A percentile compares a stretch with the other conserved stretches of the same genome.
phyloP scores from a whole-genome alignment of 2,797 vertebrate species.

The Eutrigla gurnardus region DNA sequence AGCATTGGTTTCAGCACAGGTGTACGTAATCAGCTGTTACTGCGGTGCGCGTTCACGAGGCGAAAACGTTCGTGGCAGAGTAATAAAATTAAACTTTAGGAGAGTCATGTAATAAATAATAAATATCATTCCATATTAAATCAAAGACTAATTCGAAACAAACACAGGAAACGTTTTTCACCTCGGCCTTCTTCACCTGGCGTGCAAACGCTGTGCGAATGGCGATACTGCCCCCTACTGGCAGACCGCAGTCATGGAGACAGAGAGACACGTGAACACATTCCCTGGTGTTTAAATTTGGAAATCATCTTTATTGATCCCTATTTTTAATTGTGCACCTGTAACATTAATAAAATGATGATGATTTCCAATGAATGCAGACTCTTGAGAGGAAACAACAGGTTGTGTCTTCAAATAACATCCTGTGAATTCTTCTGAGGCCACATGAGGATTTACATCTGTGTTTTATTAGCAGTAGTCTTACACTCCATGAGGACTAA shows the following conservation, averaged over 20 bases:
- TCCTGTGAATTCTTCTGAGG: not conserved
- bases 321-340: too few relatives aligned
- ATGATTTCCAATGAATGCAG: not conserved
- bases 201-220: conserved; percentile 22
- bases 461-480: not conserved
- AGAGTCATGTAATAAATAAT: too few relatives aligned
- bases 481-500: not conserved
- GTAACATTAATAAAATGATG: not conserved
- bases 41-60: too few relatives aligned
- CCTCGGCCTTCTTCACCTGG: not conserved
- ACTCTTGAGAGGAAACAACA: not conserved
- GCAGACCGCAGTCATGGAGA: not conserved
- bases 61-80: too few relatives aligned
- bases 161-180: not conserved
- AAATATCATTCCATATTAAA: not conserved
- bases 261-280: too few relatives aligned
- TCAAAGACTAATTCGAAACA: not conserved
- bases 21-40: too few relatives aligned
- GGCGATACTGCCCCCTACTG: conserved; percentile 63
- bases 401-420: not conserved
- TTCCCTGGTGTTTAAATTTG: not conserved
- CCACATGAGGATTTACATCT: not conserved
- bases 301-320: not conserved
- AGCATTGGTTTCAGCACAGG: too few relatives aligned
- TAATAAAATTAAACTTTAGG: too few relatives aligned